These are phyloP conservation scores for Meandrina meandrites DNA, from an alignment of 92 coral and sea anemone genomes.

Conservation along the genomic window DNA sequence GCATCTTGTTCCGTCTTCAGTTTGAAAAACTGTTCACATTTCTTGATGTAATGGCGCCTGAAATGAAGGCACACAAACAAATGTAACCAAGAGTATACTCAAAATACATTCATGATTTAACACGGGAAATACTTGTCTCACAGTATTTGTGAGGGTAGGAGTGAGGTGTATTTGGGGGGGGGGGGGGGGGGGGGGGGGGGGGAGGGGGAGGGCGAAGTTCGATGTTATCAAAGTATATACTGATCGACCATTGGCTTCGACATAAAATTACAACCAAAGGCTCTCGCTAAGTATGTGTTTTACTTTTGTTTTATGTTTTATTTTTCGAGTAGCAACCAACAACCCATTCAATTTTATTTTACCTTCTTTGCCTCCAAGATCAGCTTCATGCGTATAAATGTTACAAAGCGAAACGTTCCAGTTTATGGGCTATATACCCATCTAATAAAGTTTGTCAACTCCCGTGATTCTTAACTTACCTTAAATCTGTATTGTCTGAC, in stretches of 20 bases:
- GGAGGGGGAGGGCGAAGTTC: not conserved
- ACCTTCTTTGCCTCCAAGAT: too few relatives aligned
- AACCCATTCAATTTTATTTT: too few relatives aligned
- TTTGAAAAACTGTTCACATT: constrained; percentile 84
- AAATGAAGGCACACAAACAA: not conserved
- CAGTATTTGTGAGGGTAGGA: not conserved
- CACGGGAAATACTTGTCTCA: not conserved
- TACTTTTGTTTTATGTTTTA: too few relatives aligned
- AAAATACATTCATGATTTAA: not conserved
- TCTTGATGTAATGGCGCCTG: constrained; percentile 89
- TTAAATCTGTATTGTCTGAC: constrained; percentile 89
- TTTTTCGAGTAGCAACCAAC: not conserved
- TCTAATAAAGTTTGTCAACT: too few relatives aligned
- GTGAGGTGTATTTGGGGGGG: not conserved
- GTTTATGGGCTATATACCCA: too few relatives aligned
- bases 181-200: too few relatives aligned
- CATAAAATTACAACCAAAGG: too few relatives aligned
- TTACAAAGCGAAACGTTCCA: too few relatives aligned
- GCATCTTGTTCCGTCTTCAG: constrained; percentile 67
- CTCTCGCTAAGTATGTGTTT: too few relatives aligned
- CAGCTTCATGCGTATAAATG: too few relatives aligned
- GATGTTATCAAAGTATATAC: not conserved
- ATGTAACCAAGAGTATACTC: not conserved
- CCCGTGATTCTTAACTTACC: constrained; percentile 51
- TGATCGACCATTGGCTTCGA: not conserved